These are phyloP conservation scores for Neoascia interrupta DNA, from an alignment of 2,888 invertebrate species.

Conservation along the genomic window DNA sequence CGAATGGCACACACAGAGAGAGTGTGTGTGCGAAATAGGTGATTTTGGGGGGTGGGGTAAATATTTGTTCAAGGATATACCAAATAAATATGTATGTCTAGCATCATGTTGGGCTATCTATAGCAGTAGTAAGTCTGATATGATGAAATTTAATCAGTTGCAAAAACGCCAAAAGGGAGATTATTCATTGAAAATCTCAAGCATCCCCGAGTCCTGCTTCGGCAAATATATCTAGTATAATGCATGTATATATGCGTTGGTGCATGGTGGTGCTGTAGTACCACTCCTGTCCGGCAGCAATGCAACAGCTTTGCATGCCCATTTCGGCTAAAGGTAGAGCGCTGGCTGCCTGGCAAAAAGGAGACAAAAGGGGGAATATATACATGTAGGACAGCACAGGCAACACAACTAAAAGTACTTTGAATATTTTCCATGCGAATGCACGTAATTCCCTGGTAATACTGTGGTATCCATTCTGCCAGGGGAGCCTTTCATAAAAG, in stretches of 20 bases:
- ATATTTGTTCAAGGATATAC: slow-evolving; percentile 31
- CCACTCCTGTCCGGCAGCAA: slow-evolving; percentile 37
- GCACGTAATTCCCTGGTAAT: slow-evolving; percentile 66
- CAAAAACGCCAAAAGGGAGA: slow-evolving; percentile 64
- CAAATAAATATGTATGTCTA: no score
- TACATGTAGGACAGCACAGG: neutral
- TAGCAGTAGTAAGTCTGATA: slow-evolving; percentile 20
- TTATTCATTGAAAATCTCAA: slow-evolving; percentile 67
- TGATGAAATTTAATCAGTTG: slow-evolving; percentile 66
- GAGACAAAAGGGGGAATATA: slow-evolving; percentile 12
- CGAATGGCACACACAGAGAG: no score
- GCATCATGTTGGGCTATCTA: neutral
- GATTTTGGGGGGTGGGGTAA: neutral
- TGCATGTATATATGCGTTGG: neutral
- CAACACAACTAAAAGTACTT: slow-evolving; percentile 41
- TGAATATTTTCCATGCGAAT: slow-evolving; percentile 63
- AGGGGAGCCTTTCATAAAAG: slow-evolving; percentile 54
- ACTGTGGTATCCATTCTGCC: slow-evolving; percentile 62
- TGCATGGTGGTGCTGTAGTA: neutral
- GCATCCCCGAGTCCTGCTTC: slow-evolving; percentile 41
- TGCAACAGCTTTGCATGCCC: slow-evolving; percentile 59
- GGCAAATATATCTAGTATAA: slow-evolving; percentile 34
- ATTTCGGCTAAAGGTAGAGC: neutral
- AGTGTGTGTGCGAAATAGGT: neutral
- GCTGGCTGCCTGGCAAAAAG: slow-evolving; percentile 15